Base-by-base conservation (phyloP, 2,113 vertebrate genomes). In the Colistium nudipinnis region DNA sequence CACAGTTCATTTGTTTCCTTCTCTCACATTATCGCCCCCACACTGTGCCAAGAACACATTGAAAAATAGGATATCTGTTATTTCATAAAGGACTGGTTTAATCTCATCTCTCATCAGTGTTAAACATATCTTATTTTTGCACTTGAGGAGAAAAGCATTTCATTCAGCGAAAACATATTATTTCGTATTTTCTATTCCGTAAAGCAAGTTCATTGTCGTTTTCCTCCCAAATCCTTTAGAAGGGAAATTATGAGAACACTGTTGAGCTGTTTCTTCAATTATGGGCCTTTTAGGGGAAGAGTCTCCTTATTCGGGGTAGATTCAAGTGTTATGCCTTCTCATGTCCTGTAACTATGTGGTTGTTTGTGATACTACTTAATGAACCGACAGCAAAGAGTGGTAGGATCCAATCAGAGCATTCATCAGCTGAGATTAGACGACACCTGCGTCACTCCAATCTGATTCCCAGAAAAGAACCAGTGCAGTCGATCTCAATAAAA, bases 361-460 rank as follows among this genome's bases (percentile, higher is more conserved):
- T 11, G 4, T 39, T 31, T 43, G 6, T 55, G 52, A 4, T 9
- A 25, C 27, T 64, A 38, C 62, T 75, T 48, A 63, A 44, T 60
- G 48, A 54, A 43, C 11, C 2, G 9, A 35, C 17, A 56, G 33
- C 27, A 69, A 72, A 53, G 28, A 1, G 19, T 16, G 2, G 43
- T 4, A 55, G 45, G 51, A 57, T 68, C 66, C 62, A 55, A 67
- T 63, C 63, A 48, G 33, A 49, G 62, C 65, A 84, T n/a, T n/a
- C n/a, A 66, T 61, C 54, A 28, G 48, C 53, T 53, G 51, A 73
- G 76, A 82, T 75, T 78, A 87, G 67, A 30, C 16, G 53, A 80
- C 59, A 45, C 27, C 31, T 72, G 60, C 55, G 56, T 57, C 61
- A 70, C 60, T 47, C 24, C 57, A 10, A 31, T 68, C 51, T 52